Conservation (phyloP, 2,113 vertebrate species). For the Cryptotis parvus region DNA sequence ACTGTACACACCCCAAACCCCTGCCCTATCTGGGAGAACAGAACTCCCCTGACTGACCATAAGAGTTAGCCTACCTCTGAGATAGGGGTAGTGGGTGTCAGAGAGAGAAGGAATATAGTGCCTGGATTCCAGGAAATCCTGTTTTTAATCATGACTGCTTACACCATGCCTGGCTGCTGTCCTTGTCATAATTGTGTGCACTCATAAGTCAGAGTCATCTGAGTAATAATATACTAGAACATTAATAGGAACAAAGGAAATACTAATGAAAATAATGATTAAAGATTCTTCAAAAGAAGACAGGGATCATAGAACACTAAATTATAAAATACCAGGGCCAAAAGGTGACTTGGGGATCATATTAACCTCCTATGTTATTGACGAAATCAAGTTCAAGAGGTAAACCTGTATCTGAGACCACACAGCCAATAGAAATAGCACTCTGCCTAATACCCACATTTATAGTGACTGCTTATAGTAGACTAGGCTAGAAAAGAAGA, state of each 20-base stretch:
- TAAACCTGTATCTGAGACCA: not conserved
- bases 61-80: fast-evolving
- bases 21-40: not conserved
- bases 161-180: not conserved
- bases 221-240: slow-evolving; percentile 54
- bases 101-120: not conserved
- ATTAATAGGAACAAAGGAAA: slow-evolving; percentile 55
- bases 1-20: not conserved
- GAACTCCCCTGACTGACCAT: not conserved
- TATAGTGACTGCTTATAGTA: not conserved
- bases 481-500: not conserved
- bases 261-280: slow-evolving; percentile 56
- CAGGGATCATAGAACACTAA: slow-evolving; percentile 59
- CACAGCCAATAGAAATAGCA: not conserved
- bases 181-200: slow-evolving; percentile 7
- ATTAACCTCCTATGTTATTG: not conserved
- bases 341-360: slow-evolving; percentile 2
- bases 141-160: not conserved
- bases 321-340: not conserved
- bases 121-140: not conserved
- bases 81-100: not conserved
- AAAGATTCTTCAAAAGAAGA: slow-evolving; percentile 41
- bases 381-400: not conserved
- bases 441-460: not conserved
- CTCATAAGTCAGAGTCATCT: not conserved